Evolutionary conservation across 92 coral and sea anemone species (phyloP).

Genomic region (Phenganax stokvisi): DNA sequence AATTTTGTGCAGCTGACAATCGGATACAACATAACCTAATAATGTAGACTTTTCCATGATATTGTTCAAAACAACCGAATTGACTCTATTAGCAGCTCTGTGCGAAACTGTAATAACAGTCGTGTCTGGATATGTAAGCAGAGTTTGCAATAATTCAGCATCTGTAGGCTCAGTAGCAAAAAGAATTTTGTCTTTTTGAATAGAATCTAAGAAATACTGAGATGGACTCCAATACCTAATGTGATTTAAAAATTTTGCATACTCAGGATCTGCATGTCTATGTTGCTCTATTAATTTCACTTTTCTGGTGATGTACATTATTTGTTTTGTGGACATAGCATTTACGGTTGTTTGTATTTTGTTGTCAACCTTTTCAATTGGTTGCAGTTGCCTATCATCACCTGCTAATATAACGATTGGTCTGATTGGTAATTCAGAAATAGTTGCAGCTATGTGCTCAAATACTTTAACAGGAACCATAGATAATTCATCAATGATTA

Average conservation of each 20-base stretch:
- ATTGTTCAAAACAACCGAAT: too few species aligned
- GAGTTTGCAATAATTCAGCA: neutral
- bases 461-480: too few species aligned
- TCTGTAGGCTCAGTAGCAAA: constrained; percentile 22
- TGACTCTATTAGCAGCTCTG: neutral
- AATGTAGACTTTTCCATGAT: neutral
- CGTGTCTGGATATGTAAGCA: neutral
- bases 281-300: constrained; percentile 2
- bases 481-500: too few species aligned
- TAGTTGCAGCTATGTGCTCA: too few species aligned
- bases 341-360: too few species aligned
- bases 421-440: too few species aligned
- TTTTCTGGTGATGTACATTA: neutral
- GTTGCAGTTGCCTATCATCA: too few species aligned
- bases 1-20: neutral
- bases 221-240: constrained; percentile 34
- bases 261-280: constrained; percentile 6
- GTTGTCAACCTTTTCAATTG: too few species aligned
- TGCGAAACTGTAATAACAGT: constrained; percentile 28
- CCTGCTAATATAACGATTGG: too few species aligned
- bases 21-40: neutral
- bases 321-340: neutral
- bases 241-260: constrained; percentile 26
- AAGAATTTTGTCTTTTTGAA: constrained; percentile 23
- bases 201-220: constrained; percentile 22